Conservation (phyloP, 2,113 vertebrate genomes). For the Beaufortia kweichowensis region DNA sequence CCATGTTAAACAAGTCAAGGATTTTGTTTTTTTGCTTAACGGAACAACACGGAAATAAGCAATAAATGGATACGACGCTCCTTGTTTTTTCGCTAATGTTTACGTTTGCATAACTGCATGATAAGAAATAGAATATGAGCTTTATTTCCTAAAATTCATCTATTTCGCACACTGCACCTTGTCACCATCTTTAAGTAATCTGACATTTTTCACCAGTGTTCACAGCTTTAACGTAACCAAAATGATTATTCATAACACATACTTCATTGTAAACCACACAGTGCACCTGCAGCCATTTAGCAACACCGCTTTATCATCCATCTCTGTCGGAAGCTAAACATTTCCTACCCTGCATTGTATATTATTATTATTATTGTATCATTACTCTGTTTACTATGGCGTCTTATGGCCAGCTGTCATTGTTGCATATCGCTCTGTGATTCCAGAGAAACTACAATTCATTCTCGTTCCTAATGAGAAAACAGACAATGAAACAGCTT, state of each 20-base stretch:
- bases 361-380: neutral
- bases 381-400: slow-evolving; percentile 1
- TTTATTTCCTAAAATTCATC: neutral
- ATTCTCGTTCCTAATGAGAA: neutral
- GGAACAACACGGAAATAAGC: neutral
- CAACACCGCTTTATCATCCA: neutral
- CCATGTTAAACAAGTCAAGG: neutral
- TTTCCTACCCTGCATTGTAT: neutral
- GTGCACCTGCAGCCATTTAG: neutral
- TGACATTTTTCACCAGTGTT: neutral
- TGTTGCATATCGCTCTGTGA: neutral
- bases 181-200: neutral
- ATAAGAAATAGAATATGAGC: no score
- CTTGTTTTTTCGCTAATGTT: neutral
- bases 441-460: neutral
- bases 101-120: no score
- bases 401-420: slow-evolving; percentile 15
- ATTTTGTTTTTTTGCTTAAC: neutral
- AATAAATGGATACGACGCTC: neutral
- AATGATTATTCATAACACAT: neutral
- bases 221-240: neutral
- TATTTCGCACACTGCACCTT: neutral
- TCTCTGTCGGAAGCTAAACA: neutral
- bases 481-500: slow-evolving; percentile 8
- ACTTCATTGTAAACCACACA: neutral